Conservation (phyloP, 2,888 invertebrate genomes). For the Sericinus montela region DNA sequence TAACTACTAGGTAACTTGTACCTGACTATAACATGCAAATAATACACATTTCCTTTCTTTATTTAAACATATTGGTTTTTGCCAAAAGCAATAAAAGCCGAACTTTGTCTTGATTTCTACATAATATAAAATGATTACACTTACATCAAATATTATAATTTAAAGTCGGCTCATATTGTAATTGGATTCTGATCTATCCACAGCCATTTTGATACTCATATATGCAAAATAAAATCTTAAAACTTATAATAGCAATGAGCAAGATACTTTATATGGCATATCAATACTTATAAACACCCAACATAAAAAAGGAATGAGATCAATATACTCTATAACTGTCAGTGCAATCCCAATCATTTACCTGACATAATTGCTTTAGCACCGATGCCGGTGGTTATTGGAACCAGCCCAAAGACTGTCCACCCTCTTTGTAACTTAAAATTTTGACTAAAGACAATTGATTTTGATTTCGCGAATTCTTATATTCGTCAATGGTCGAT, state of each 20-base stretch:
- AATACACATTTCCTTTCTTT: constrained; percentile 8
- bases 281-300: constrained; percentile 57
- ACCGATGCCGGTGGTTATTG: constrained; percentile 21
- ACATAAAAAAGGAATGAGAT: constrained; percentile 72
- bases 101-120: constrained; percentile 3
- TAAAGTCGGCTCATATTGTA: neutral
- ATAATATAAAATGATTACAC: constrained; percentile 17
- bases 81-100: constrained; percentile 7
- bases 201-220: constrained; percentile 45
- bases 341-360: constrained; percentile 11
- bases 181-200: constrained; percentile 21
- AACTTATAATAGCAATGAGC: constrained; percentile 53
- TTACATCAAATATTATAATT: constrained; percentile 10
- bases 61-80: neutral
- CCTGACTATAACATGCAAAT: constrained; percentile 20
- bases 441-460: constrained; percentile 34
- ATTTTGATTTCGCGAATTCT: constrained; percentile 31
- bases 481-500: constrained; percentile 35
- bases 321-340: constrained; percentile 50
- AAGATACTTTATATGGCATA: constrained; percentile 60
- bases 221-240: constrained; percentile 37
- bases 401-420: constrained; percentile 1
- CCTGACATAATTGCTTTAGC: constrained; percentile 20
- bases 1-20: constrained; percentile 28
- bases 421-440: constrained; percentile 13